Base-by-base conservation (phyloP, 2,113 vertebrate genomes). In the Stomatorhinus ivindoensis region DNA sequence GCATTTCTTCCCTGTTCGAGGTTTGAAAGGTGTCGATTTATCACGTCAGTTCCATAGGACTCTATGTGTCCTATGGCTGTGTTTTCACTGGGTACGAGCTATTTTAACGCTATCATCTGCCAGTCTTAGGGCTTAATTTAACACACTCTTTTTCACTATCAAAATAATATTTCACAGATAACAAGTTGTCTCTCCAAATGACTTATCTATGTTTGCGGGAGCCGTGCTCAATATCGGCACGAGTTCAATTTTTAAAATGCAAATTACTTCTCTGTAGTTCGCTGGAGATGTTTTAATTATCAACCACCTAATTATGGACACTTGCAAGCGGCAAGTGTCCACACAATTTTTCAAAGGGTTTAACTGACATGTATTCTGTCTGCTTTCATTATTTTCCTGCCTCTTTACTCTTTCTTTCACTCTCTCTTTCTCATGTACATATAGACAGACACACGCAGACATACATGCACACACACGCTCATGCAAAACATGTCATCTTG, bases 181-280 rank as follows among this genome's bases (percentile, higher is more conserved):
- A 89, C 88, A 53, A 89, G 51, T 55, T 85, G 51, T 85, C 76
- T 84, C 58, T 55, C 76, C 76, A 1, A 27, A 27, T 84, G 88
- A 61, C 80, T 85, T 89, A 89, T 89, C 88, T 83, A 31, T 46
- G 51, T 85, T 89, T 89, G 24, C 35, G 51, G 24, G 88, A 84
- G 80, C n/a, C 11, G 51, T 11, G 80, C 44, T 61, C 58, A 4
- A 19, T 89, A 89, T 55, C 39, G 55, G 88, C 51, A 31, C 82
- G 24, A 39, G 88, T 85, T 89, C 88, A 82, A 58, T 84, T 76
- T 89, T 85, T 61, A 89, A 89, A 89, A 89, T 89, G 88, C 88
- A 85, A 84, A 89, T 89, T 84, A 50, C 76, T 83, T 31, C 80
- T 89, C 88, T 89, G 76, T 85, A 85, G 48, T 84, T 89, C 58